These are phyloP conservation scores for Drosophila colorata DNA, from an alignment of 2,888 invertebrate species.

Conservation along the genomic window DNA sequence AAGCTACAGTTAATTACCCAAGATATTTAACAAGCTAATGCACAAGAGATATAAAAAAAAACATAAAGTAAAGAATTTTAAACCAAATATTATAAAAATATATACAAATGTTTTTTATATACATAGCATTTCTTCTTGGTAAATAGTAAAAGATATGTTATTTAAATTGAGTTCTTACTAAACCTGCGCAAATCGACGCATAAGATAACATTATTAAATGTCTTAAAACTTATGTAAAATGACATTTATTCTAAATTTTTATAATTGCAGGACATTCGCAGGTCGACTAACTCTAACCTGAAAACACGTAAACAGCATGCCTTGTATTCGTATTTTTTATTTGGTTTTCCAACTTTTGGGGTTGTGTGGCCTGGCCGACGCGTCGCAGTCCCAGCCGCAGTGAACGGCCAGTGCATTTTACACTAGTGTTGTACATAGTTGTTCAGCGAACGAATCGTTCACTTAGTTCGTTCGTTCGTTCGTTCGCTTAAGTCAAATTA, in stretches of 20 bases:
- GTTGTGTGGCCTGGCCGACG: conserved; percentile 70
- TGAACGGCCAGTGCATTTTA: conserved; percentile 62
- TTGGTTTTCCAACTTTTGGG: conserved; percentile 80
- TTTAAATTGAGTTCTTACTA: not conserved
- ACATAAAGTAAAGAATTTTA: not conserved
- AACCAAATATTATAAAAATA: not conserved
- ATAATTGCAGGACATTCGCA: conserved; percentile 30
- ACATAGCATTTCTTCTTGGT: too few species aligned
- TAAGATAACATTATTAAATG: not conserved
- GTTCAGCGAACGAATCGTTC: not conserved
- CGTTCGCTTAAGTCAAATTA: not conserved
- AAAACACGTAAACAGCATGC: conserved; percentile 63
- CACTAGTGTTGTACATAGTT: conserved; percentile 13
- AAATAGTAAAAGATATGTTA: not conserved
- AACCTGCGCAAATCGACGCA: not conserved
- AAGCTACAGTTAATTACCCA: not conserved
- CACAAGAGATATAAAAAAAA: too few species aligned
- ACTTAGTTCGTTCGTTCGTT: not conserved
- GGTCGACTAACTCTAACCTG: conserved; percentile 35
- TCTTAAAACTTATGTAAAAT: not conserved
- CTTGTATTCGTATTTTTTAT: conserved; percentile 73
- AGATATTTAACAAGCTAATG: not conserved
- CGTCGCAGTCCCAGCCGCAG: conserved; percentile 39
- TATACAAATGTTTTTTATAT: too few species aligned
- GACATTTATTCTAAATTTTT: not conserved